A percentile compares a stretch with the other conserved stretches of the same genome.
These are phyloP conservation scores for Centropus unirufus DNA, from an alignment of 2,113 vertebrate species.

Conservation along the genomic window DNA sequence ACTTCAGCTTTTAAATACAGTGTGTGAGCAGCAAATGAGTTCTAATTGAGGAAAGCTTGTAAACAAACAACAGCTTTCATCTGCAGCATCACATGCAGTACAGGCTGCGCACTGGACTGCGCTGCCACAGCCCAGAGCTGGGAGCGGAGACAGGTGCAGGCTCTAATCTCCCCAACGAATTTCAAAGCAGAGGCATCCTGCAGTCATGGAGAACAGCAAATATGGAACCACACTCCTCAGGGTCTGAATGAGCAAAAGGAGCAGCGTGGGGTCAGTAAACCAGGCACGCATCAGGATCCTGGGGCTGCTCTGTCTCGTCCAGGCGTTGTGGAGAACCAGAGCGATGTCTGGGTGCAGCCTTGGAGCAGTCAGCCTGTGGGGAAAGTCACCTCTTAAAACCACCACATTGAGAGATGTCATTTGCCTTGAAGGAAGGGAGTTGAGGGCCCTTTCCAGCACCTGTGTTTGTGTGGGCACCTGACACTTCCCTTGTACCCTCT, in stretches of 20 bases:
- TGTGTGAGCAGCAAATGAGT: slow-evolving; percentile 44
- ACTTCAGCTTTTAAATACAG: slow-evolving; percentile 48
- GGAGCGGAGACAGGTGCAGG: not conserved
- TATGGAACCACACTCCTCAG: not conserved
- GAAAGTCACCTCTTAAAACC: not conserved
- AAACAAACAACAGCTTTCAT: slow-evolving; percentile 62
- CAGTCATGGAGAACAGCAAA: not conserved
- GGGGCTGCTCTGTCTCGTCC: fast-evolving
- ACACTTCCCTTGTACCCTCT: not conserved
- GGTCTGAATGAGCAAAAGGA: not conserved
- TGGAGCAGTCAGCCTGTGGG: fast-evolving
- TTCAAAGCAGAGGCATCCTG: not conserved
- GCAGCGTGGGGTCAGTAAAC: not conserved
- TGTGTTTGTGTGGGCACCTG: fast-evolving
- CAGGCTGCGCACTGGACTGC: fast-evolving
- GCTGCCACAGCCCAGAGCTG: not conserved
- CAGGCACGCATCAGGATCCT: fast-evolving
- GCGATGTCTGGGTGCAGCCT: not conserved
- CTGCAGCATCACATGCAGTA: not conserved
- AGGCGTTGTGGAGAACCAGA: not conserved
- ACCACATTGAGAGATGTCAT: not conserved
- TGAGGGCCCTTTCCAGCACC: not conserved
- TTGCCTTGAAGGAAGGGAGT: not conserved
- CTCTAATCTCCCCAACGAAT: not conserved
- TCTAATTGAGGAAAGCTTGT: slow-evolving; percentile 56